phyloP scores from a whole-genome alignment of 2,113 vertebrate species.

The Ranitomeya imitator region DNA sequence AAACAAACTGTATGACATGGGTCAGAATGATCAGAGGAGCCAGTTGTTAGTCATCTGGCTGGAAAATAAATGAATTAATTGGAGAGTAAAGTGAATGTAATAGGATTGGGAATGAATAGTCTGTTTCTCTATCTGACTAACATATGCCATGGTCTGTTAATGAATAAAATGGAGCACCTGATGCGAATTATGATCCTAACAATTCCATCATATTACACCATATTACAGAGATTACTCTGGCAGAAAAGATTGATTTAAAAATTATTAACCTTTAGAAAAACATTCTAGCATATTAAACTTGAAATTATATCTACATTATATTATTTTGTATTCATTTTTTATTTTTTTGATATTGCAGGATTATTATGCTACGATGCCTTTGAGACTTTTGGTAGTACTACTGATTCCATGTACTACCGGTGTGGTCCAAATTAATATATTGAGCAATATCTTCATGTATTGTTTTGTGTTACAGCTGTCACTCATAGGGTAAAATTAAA shows the following conservation, averaged over 20 bases:
- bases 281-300: background rate
- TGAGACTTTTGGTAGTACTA: too few relatives aligned
- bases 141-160: conserved; percentile 16
- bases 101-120: conserved; percentile 27
- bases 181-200: background rate
- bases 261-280: background rate
- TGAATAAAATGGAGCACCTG: conserved; percentile 17
- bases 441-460: too few relatives aligned
- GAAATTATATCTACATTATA: background rate
- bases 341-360: too few relatives aligned
- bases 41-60: conserved; percentile 41
- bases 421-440: too few relatives aligned
- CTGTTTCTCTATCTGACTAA: conserved; percentile 22
- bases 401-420: too few relatives aligned
- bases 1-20: background rate
- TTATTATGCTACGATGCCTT: too few relatives aligned
- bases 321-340: too few relatives aligned
- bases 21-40: background rate
- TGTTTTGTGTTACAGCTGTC: too few relatives aligned
- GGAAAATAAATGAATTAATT: conserved; percentile 1
- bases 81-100: conserved; percentile 38
- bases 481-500: too few relatives aligned
- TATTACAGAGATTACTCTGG: background rate
- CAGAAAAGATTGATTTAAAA: background rate
- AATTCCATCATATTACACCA: background rate